phyloP scores from a whole-genome alignment of 2,888 invertebrate genomes.

The Meteorus cinctellus region DNA sequence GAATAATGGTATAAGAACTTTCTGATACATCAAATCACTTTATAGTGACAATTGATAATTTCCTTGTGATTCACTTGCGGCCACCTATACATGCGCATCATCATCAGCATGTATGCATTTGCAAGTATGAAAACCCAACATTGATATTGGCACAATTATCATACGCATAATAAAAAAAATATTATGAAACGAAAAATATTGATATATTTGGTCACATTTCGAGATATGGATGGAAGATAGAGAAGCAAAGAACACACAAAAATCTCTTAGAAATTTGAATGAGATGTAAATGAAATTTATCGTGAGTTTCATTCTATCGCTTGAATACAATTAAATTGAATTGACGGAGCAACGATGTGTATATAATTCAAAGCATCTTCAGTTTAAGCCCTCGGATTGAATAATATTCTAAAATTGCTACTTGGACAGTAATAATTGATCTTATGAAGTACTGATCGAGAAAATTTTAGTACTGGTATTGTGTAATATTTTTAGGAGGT shows the following conservation, averaged over 20 bases:
- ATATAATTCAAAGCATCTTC: background rate
- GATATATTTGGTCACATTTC: conserved; percentile 27
- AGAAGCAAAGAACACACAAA: conserved; percentile 5
- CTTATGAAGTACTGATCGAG: background rate
- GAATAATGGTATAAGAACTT: background rate
- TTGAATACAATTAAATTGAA: background rate
- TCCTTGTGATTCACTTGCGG: background rate
- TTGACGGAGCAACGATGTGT: conserved; percentile 2
- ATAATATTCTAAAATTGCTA: background rate
- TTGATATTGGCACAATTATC: conserved; percentile 1
- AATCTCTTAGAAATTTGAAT: background rate
- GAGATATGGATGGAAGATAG: background rate
- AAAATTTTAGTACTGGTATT: conserved; percentile 7
- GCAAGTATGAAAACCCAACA: background rate
- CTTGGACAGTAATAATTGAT: background rate
- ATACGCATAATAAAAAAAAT: background rate
- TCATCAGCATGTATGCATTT: background rate
- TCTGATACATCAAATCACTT: background rate
- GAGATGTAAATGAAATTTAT: background rate
- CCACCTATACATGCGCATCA: conserved; percentile 2
- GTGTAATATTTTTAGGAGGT: background rate
- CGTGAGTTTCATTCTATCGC: background rate
- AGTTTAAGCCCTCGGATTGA: background rate
- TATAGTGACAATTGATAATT: background rate
- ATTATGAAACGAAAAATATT: background rate